Percentiles rank a stretch among this genome's conserved stretches.
Conservation (phyloP, 2,888 invertebrate species). For the Endotricha flammealis region DNA sequence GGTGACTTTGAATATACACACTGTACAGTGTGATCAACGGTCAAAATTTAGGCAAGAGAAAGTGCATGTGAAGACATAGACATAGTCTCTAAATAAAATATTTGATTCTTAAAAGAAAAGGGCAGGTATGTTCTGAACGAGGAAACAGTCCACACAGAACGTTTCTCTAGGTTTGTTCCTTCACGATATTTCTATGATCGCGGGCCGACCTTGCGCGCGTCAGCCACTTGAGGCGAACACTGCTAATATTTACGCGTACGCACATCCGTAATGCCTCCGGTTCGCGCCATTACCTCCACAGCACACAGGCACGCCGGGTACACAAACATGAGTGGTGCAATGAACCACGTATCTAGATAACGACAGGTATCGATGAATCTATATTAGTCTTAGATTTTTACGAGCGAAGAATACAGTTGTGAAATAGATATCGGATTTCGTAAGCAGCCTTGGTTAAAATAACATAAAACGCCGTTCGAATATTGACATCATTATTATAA, state of each 20-base stretch:
- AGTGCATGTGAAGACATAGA: too few relatives aligned
- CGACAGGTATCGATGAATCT: not conserved
- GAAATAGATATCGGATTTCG: not conserved
- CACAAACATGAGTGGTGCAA: slow-evolving; percentile 34
- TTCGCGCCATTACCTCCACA: slow-evolving; percentile 26
- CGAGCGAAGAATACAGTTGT: not conserved
- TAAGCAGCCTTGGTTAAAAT: not conserved
- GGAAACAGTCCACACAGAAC: too few relatives aligned
- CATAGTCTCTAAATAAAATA: too few relatives aligned
- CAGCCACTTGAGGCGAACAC: slow-evolving; percentile 17
- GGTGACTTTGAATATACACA: too few relatives aligned
- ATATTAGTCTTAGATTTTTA: not conserved
- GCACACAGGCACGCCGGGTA: slow-evolving; percentile 29
- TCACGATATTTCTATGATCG: not conserved
- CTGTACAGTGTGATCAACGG: too few relatives aligned
- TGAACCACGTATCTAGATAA: slow-evolving; percentile 28
- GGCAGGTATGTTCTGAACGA: slow-evolving; percentile 7
- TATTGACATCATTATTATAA: not conserved
- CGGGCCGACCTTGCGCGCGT: slow-evolving; percentile 16
- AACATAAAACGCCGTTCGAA: not conserved
- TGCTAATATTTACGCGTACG: slow-evolving; percentile 57
- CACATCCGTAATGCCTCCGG: slow-evolving; percentile 36
- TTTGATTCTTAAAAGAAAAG: slow-evolving; percentile 8
- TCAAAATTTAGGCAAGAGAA: too few relatives aligned
- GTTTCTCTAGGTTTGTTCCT: too few relatives aligned